A percentile compares a stretch with the other conserved stretches of the same genome.
Evolutionary conservation across 2,797 vertebrate species (phyloP).

Genomic region (Halcyon leucocephala): DNA sequence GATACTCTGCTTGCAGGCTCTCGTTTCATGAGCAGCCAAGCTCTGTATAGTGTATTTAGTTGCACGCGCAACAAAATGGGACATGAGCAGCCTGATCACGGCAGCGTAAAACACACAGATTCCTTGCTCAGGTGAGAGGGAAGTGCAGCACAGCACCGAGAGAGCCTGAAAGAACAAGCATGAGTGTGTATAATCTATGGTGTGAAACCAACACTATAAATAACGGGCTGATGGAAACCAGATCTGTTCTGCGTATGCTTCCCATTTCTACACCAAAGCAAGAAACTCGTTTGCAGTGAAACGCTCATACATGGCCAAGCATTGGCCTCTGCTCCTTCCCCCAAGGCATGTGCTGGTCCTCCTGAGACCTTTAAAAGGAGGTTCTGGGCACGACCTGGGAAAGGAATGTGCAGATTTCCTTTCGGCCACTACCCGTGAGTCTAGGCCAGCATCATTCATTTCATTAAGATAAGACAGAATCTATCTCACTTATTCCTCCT

Average conservation of each 20-base stretch:
- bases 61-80: background rate
- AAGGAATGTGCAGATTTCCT: background rate
- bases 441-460: background rate
- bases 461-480: background rate
- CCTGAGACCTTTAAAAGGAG: background rate
- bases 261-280: conserved; percentile 5
- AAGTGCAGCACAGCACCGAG: background rate
- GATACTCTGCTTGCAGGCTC: background rate
- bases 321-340: conserved; percentile 27
- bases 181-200: background rate
- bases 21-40: background rate
- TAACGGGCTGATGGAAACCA: conserved; percentile 47
- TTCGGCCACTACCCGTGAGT: background rate
- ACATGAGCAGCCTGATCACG: background rate
- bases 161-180: background rate
- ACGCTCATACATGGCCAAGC: background rate
- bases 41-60: background rate
- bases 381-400: background rate
- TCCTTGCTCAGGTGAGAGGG: conserved; percentile 29
- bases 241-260: background rate
- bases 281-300: background rate
- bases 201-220: conserved; percentile 43
- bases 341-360: background rate
- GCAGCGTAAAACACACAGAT: background rate
- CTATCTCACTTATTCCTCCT: background rate